Conservation (phyloP, 2,113 vertebrate genomes). For the Dipodomys spectabilis region DNA sequence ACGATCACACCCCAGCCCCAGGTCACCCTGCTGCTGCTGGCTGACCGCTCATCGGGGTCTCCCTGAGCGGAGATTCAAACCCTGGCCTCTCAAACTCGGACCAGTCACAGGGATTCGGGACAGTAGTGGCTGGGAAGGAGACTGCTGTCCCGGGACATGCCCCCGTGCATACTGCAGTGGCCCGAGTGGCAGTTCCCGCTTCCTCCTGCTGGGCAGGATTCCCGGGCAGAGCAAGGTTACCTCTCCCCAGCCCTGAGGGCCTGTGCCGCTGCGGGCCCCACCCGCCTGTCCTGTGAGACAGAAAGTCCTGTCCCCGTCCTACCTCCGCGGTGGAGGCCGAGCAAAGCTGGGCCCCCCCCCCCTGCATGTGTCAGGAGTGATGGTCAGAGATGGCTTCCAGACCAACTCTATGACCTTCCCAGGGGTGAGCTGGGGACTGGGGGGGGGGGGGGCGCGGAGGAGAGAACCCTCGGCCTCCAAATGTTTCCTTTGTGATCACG, state of each 20-base stretch:
- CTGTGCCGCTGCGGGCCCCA: too few species aligned
- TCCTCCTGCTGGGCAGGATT: background rate
- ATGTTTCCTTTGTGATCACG: too few species aligned
- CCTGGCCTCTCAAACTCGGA: background rate
- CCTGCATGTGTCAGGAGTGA: background rate
- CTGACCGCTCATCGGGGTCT: too few species aligned
- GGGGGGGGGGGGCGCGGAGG: background rate
- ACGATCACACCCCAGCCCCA: too few species aligned
- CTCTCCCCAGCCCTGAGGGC: rapidly evolving
- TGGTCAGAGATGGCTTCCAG: background rate
- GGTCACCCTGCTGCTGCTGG: too few species aligned
- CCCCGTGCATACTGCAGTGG: too few species aligned
- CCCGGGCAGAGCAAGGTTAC: rapidly evolving
- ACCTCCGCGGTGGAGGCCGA: background rate
- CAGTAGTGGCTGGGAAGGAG: background rate
- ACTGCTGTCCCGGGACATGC: too few species aligned
- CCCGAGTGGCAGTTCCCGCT: background rate
- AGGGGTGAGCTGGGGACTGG: background rate
- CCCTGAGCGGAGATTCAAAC: too few species aligned
- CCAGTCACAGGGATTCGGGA: background rate
- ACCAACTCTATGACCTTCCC: background rate
- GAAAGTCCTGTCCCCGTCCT: background rate
- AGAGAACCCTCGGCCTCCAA: background rate
- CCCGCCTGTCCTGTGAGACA: background rate
- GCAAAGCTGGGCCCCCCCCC: background rate